Evolutionary conservation across 1,140 invertebrate genomes (phyloP).

Genomic region (Drosophila watanabei): DNA sequence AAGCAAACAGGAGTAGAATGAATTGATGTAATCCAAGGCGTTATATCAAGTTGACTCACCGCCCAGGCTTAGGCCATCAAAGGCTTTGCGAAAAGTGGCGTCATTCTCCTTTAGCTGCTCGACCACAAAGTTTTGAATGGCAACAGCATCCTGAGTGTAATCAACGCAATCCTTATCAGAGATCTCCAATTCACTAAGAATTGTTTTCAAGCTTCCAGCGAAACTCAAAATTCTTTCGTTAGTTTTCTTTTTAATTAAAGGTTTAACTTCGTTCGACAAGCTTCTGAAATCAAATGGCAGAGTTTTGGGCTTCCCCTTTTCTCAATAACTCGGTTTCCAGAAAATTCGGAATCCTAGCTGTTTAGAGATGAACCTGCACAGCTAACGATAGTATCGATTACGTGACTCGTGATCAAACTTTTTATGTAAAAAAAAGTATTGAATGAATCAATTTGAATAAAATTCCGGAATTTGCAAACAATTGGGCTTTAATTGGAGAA

Average conservation of each 20-base stretch:
- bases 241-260: background rate
- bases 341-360: background rate
- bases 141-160: conserved; percentile 14
- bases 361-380: background rate
- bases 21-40: background rate
- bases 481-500: no score
- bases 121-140: conserved; percentile 22
- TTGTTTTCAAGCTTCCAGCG: background rate
- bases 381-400: background rate
- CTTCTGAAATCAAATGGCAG: background rate
- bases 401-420: no score
- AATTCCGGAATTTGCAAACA: no score
- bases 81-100: background rate
- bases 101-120: conserved; percentile 6
- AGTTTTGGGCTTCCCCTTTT: background rate
- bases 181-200: conserved; percentile 5
- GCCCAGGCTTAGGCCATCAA: conserved; percentile 24
- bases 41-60: conserved; percentile 7
- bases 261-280: background rate
- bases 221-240: background rate
- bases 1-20: no score
- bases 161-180: background rate
- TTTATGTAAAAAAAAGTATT: no score
- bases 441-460: no score
- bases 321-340: background rate